Base-by-base conservation (phyloP, 2,113 vertebrate genomes). In the Girardinichthys multiradiatus region DNA sequence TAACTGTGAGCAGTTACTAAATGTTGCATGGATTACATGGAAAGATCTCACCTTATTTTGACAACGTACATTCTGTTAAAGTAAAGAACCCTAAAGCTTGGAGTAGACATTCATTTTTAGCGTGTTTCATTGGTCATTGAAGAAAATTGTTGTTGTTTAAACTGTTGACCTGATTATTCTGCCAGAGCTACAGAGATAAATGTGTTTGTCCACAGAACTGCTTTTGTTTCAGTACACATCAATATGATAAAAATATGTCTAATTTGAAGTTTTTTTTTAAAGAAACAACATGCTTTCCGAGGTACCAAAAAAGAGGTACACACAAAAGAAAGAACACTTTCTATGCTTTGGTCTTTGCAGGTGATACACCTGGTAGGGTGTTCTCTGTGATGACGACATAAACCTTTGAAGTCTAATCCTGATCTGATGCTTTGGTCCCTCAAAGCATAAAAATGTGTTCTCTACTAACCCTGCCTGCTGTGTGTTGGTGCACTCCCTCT, bases 351-450 rank as follows among this genome's bases (percentile, higher is more conserved):
- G 57, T 64, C 70, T 57, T 63, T 29, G 54, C n/a, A 79, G 42
- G 48, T 35, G 7, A 21, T 11, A n/a, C 74, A 76, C 61, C 83
- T 80, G 72, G 31, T 28, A 26, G 70, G 74, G 83, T 77, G 86
- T 64, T 80, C 79, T 84, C 80, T 86, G 58, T 74, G 77, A 84
- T 85, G 88, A 87, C 57, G 76, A 59, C 78, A 72, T n/a, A 57
- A 45, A 17, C 63, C 74, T 86, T 87, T 87, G 85, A 86, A 88
- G 77, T 59, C 37, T 4, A 15, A 31, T 37, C 21, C 24, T 0
- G 74, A 82, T 88, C 87, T 80, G 76, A 87, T 86, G 73, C 77
- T 31, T 45, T 57, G 14, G 35, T 21, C 1, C 28, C 54, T 75
- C 45, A 37, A 67, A 60, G 74, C 82, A 62, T 12, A 37, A 51